Evolutionary conservation across 2,797 vertebrate genomes (phyloP), one percentile per base, ranked within the genome.

Genomic region (Pseudomugil gertrudae): DNA sequence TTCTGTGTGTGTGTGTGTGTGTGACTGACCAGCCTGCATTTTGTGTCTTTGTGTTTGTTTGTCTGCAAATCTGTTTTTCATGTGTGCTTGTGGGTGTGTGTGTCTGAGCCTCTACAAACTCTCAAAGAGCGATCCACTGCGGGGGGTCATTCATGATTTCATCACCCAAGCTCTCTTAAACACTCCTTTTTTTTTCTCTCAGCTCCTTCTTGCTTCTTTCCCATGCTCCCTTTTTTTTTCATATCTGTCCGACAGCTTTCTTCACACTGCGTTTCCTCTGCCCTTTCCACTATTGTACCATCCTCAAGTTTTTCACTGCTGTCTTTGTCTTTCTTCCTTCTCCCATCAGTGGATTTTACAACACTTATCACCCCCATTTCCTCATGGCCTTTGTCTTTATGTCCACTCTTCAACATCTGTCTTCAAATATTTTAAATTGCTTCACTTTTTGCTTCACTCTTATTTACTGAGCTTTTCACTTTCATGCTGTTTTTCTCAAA

Each of bases 141-240:
- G 23, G 88, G 81, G 78, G 90, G 84, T 68, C 84, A 89, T 89
- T 91, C 86, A 86, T 67, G 80, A 82, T 89, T 89, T 86, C 85
- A 85, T 88, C 81, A 81, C 79, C 83, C 83, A 81, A 89, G 84
- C 86, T 82, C 67, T 35, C 73, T 81, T 72, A 74, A 84, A 83
- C 79, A 62, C 79, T 70, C 56, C 69, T 80, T 50, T 63, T 85
- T 82, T 80, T 80, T 66, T n/a, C 79, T 69, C 66, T 70, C 62
- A 27, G 69, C 26, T 32, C 52, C 57, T 77, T 52, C 59, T 48
- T 69, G 82, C 84, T 72, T 80, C 72, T 78, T 87, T 87, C 86
- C 84, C 89, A 87, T 84, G 85, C 78, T 81, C 85, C 84, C 74
- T 77, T 60, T 73, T 70, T 79, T 84, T 79, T 74, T 70, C 74